Evolutionary conservation across 2,888 invertebrate genomes (phyloP).

Genomic region (Agonopterix heracliana): DNA sequence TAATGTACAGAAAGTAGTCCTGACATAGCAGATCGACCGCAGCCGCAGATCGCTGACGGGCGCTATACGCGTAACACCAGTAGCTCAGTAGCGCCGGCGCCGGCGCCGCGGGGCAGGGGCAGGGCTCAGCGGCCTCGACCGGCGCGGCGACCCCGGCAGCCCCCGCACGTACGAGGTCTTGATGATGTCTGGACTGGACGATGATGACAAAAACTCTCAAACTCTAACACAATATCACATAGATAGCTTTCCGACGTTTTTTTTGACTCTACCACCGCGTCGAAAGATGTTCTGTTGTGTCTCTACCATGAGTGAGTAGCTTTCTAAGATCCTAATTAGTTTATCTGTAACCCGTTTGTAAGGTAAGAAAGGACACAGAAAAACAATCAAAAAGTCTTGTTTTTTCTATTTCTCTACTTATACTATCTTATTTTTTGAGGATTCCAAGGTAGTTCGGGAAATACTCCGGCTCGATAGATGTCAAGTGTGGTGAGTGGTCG

Average conservation of each 20-base stretch:
- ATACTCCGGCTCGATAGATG: no score
- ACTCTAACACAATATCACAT: no score
- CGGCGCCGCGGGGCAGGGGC: constrained; percentile 1
- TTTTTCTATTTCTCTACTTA: no score
- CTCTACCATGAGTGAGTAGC: not conserved
- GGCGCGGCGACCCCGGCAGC: not conserved
- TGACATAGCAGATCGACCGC: not conserved
- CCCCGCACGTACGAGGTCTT: no score
- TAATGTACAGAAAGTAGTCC: not conserved
- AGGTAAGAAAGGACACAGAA: no score
- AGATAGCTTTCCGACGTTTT: not conserved
- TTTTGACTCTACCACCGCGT: not conserved
- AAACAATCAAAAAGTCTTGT: no score
- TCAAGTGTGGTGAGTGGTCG: no score
- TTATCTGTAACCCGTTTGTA: no score
- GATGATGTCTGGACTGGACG: not conserved
- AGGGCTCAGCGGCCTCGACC: not conserved
- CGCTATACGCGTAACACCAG: constrained; percentile 18
- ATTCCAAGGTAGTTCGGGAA: no score
- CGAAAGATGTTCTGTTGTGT: not conserved
- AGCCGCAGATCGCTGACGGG: not conserved
- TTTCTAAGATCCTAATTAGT: no score
- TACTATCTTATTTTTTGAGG: no score
- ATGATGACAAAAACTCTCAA: not conserved
- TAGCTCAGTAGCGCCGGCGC: constrained; percentile 26